A percentile compares a stretch with the other conserved stretches of the same genome.
These are phyloP conservation scores for Cephus pygmeus DNA, from an alignment of 2,888 invertebrate species.

Conservation along the genomic window DNA sequence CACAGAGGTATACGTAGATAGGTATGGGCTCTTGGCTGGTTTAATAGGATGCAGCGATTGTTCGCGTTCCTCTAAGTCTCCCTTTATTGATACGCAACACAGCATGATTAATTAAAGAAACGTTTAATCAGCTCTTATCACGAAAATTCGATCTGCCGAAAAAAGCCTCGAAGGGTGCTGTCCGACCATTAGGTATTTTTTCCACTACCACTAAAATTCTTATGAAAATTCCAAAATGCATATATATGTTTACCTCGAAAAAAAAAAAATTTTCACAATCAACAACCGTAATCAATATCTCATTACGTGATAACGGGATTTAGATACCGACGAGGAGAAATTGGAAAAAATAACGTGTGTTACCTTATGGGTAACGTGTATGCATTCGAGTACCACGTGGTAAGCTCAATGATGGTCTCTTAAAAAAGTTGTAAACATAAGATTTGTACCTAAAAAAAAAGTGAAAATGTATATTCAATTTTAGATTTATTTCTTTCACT, in stretches of 20 bases:
- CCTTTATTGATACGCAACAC: background rate
- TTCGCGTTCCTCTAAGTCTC: background rate
- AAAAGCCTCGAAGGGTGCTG: background rate
- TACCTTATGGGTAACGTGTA: background rate
- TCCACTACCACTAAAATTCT: background rate
- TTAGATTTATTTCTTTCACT: background rate
- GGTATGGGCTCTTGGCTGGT: background rate
- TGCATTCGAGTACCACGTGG: background rate
- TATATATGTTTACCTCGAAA: background rate
- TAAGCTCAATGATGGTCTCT: too few species aligned
- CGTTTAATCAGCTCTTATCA: background rate
- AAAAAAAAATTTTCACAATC: background rate
- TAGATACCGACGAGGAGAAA: background rate
- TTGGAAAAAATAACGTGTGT: background rate
- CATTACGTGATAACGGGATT: background rate
- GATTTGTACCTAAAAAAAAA: too few species aligned
- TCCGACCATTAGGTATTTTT: background rate
- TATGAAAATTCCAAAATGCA: background rate
- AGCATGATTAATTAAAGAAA: background rate
- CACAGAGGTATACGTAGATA: background rate
- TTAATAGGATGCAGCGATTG: background rate
- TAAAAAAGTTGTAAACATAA: too few species aligned
- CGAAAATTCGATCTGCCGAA: background rate
- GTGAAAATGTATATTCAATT: background rate
- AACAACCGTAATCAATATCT: background rate